A percentile compares a stretch with the other conserved stretches of the same genome.
These are phyloP conservation scores for Oikopleura dioica DNA, from an alignment of 23 tunicate genomes.

Conservation along the genomic window DNA sequence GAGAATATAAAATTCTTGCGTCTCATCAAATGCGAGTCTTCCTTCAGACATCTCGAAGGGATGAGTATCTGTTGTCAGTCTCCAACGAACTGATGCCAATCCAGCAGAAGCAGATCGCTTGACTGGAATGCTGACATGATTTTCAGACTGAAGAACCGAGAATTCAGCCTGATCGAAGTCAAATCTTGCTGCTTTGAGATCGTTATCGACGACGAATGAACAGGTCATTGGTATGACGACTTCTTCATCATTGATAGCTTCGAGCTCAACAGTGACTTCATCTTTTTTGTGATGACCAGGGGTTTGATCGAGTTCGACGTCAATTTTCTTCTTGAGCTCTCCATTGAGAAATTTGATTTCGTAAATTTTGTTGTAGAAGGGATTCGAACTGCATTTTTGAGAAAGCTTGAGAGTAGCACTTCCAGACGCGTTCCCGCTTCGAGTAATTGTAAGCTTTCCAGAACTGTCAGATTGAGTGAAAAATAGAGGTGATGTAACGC, in stretches of 20 bases:
- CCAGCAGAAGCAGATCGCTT: neutral
- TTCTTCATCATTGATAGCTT: conserved; percentile 5
- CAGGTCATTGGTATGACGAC: conserved; percentile 3
- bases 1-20: neutral
- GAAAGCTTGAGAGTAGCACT: neutral
- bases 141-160: neutral
- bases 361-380: neutral
- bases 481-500: neutral
- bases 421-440: neutral
- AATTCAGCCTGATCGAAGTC: neutral
- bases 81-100: neutral
- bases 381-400: neutral
- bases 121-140: neutral
- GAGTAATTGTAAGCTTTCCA: neutral
- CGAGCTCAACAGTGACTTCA: neutral
- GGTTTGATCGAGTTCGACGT: neutral
- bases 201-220: neutral
- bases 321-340: neutral
- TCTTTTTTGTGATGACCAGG: neutral
- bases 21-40: neutral
- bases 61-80: neutral
- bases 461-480: neutral
- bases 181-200: neutral
- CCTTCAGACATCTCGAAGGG: neutral
- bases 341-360: neutral